phyloP scores from a whole-genome alignment of 2,797 vertebrate genomes.

The Hoplostethus mediterraneus region DNA sequence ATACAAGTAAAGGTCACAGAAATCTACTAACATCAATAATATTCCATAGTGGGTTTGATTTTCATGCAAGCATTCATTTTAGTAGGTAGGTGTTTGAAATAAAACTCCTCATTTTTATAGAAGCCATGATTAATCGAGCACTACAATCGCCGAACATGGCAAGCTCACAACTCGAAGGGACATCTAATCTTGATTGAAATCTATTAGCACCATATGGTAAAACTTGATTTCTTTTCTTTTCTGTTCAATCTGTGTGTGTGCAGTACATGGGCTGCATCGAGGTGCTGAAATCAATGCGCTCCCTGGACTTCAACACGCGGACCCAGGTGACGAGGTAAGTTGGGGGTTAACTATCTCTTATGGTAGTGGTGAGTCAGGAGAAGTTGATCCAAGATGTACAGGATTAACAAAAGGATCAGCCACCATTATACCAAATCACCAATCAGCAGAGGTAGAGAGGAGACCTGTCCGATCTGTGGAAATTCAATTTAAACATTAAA shows the following conservation, averaged over 20 bases:
- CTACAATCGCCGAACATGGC: neutral
- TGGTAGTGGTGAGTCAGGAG: constrained; percentile 36
- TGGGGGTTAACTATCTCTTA: neutral
- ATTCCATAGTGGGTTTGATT: neutral
- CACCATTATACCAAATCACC: constrained; percentile 15
- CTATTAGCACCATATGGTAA: neutral
- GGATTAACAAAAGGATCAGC: constrained; percentile 14
- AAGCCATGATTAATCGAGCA: neutral
- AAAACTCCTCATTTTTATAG: neutral
- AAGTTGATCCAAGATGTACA: constrained; percentile 43
- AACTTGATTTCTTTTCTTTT: constrained; percentile 1
- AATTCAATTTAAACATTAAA: neutral
- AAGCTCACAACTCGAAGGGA: neutral
- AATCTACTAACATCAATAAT: neutral
- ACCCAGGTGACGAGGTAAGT: constrained; percentile 97
- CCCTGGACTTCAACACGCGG: constrained; percentile 95
- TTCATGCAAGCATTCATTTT: neutral
- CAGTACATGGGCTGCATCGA: constrained; percentile 99
- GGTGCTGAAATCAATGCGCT: constrained; percentile 96
- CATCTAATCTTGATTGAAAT: neutral
- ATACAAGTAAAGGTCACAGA: neutral
- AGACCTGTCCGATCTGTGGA: neutral
- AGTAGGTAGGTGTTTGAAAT: neutral
- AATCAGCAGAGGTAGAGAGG: neutral
- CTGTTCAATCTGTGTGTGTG: constrained; percentile 34